Evolutionary conservation across 2,888 invertebrate species (phyloP).

Genomic region (Fragum sueziense): DNA sequence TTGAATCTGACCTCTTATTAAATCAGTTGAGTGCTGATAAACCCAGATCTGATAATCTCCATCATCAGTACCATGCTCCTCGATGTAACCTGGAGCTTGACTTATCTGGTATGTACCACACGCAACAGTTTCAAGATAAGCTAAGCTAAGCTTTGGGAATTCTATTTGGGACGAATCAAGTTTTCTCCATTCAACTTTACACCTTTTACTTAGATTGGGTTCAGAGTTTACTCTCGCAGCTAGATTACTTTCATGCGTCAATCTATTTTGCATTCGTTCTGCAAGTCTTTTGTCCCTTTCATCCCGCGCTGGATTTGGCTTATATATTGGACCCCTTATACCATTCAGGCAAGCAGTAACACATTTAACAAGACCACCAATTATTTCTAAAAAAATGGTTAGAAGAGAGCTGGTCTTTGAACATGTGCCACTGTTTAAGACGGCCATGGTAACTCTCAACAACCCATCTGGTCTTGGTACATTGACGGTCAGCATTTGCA

Average conservation of each 20-base stretch:
- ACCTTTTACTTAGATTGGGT: background rate
- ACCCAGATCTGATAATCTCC: conserved; percentile 25
- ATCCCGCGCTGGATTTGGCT: background rate
- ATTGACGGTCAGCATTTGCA: too few relatives aligned
- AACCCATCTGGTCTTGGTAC: too few relatives aligned
- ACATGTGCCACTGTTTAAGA: too few relatives aligned
- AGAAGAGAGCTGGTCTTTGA: too few relatives aligned
- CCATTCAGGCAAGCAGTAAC: too few relatives aligned
- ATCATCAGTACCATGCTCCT: conserved; percentile 2
- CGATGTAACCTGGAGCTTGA: conserved; percentile 12
- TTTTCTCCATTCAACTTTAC: background rate
- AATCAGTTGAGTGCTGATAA: conserved; percentile 5
- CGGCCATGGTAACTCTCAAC: too few relatives aligned
- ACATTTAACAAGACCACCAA: too few relatives aligned
- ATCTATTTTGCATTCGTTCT: background rate
- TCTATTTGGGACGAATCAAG: background rate
- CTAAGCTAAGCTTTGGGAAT: conserved; percentile 16
- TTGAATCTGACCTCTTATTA: conserved; percentile 5
- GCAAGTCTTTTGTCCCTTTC: conserved; percentile 17
- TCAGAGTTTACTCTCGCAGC: conserved; percentile 1
- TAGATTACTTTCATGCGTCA: background rate
- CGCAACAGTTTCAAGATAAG: conserved; percentile 10
- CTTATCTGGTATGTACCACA: conserved; percentile 22
- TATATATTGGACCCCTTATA: conserved; percentile 17
- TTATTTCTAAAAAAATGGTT: too few relatives aligned